Evolutionary conservation across 2,113 vertebrate species (phyloP).

Genomic region (Rhinogobius similis): DNA sequence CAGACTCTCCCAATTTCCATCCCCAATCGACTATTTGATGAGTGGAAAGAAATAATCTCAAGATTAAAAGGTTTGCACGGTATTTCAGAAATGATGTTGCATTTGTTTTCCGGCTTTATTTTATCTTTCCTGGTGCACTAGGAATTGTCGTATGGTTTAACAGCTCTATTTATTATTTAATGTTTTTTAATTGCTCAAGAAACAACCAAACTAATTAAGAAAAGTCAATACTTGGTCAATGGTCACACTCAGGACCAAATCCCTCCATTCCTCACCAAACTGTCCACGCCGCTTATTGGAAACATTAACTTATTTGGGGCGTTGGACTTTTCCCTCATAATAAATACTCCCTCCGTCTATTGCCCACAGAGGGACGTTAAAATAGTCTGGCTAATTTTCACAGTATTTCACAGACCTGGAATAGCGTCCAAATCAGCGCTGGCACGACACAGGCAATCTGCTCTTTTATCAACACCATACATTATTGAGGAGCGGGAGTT

Average conservation of each 20-base stretch:
- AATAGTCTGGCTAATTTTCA: conserved; percentile 8
- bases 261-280: background rate
- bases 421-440: background rate
- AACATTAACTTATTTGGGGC: background rate
- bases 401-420: conserved; percentile 11
- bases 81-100: too few species aligned
- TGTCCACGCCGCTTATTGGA: background rate
- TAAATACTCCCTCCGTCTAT: background rate
- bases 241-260: background rate
- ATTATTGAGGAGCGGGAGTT: conserved; percentile 4
- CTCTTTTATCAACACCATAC: conserved; percentile 15
- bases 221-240: too few species aligned
- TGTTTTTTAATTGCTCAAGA: too few species aligned
- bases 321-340: background rate
- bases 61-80: too few species aligned
- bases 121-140: too few species aligned
- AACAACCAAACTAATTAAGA: too few species aligned
- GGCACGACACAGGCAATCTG: background rate
- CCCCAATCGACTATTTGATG: too few species aligned
- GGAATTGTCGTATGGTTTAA: too few species aligned
- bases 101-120: too few species aligned
- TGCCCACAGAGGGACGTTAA: background rate
- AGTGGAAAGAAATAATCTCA: too few species aligned
- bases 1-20: too few species aligned
- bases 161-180: too few species aligned